Conservation (phyloP, 2,113 vertebrate species). For the Australoheros scitulus region DNA sequence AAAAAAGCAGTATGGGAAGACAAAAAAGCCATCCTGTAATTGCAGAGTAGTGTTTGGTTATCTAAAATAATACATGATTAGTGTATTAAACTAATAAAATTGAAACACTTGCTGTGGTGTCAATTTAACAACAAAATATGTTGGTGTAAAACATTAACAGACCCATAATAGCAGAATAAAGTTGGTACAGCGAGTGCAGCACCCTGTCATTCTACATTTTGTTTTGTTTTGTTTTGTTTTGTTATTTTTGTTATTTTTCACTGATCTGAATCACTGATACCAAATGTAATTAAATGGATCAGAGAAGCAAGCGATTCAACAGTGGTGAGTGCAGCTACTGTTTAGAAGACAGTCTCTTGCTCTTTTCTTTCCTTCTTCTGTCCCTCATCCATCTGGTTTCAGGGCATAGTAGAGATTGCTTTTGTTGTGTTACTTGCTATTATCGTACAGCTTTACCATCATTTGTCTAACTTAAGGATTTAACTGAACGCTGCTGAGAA, state of each 20-base stretch:
- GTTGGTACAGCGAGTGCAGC: not conserved
- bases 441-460: conserved; percentile 34
- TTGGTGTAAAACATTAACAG: not conserved
- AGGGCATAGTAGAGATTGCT: conserved; percentile 25
- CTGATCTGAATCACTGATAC: conserved; percentile 29
- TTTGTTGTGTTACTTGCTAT: conserved; percentile 51
- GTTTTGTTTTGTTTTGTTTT: not conserved
- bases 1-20: not conserved
- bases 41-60: not conserved
- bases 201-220: not conserved
- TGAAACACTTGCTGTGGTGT: not conserved
- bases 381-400: conserved; percentile 46
- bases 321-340: not conserved
- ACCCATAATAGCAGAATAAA: not conserved
- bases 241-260: not conserved
- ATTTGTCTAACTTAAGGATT: conserved; percentile 62
- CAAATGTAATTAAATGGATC: conserved; percentile 53
- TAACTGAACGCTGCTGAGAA: conserved; percentile 19
- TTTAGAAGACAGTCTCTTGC: conserved; percentile 40
- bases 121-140: not conserved
- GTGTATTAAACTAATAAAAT: not conserved
- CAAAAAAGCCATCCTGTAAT: not conserved
- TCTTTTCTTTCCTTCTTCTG: conserved; percentile 33
- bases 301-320: conserved; percentile 32
- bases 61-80: not conserved